These are phyloP conservation scores for Thyatira batis DNA, from an alignment of 2,888 invertebrate species.

Conservation along the genomic window DNA sequence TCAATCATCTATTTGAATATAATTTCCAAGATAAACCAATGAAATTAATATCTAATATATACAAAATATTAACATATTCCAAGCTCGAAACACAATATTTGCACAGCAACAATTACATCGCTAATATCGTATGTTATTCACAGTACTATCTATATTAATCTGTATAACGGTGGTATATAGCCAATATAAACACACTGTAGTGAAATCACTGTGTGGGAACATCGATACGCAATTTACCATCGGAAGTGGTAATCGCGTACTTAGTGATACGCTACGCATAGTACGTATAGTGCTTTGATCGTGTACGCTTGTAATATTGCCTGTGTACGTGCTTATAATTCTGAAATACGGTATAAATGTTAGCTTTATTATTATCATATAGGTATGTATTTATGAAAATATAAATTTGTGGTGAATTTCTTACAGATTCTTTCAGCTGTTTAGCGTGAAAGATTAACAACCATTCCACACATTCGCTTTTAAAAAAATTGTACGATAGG, in stretches of 20 bases:
- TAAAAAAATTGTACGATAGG: too few relatives aligned
- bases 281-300: constrained; percentile 20
- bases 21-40: neutral
- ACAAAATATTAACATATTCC: neutral
- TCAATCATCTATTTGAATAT: too few relatives aligned
- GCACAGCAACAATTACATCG: neutral
- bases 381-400: too few relatives aligned
- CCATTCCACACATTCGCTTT: too few relatives aligned
- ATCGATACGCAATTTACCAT: constrained; percentile 57
- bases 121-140: constrained; percentile 6
- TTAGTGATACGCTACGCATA: constrained; percentile 32
- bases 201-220: constrained; percentile 55
- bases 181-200: constrained; percentile 56
- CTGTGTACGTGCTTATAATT: constrained; percentile 8
- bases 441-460: too few relatives aligned
- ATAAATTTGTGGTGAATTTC: too few relatives aligned
- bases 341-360: neutral
- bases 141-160: constrained; percentile 10
- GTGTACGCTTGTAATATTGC: constrained; percentile 33
- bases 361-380: neutral
- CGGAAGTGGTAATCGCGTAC: constrained; percentile 38
- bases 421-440: too few relatives aligned
- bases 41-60: neutral
- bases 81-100: neutral
- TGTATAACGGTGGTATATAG: constrained; percentile 32